These are phyloP conservation scores for Diadema setosum DNA, from an alignment of 35 echinoderm and acorn worm species.

Conservation along the genomic window DNA sequence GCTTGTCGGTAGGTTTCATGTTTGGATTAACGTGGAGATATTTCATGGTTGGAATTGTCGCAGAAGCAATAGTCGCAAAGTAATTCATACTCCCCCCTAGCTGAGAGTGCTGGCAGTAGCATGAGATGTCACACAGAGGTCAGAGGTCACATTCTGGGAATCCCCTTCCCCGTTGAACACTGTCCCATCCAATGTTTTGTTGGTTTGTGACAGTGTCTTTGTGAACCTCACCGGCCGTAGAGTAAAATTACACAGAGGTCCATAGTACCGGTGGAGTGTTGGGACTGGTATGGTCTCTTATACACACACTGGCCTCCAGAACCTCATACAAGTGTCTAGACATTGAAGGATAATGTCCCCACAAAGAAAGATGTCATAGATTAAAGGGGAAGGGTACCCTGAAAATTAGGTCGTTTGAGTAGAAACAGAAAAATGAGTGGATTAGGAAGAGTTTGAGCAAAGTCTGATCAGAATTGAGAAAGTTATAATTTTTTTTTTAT, in stretches of 20 bases:
- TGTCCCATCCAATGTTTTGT: constrained; percentile 11
- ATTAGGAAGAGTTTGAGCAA: no score
- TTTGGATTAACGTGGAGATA: no score
- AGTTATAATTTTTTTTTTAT: neutral
- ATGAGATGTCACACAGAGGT: neutral
- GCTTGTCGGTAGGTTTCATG: no score
- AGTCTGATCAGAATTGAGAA: no score
- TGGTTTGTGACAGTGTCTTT: constrained; percentile 1
- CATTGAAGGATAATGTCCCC: no score
- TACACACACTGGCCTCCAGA: neutral
- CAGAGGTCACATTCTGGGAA: constrained; percentile 1
- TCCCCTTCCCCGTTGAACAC: neutral
- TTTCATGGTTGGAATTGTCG: no score
- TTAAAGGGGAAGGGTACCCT: no score
- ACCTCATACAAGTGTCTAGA: neutral
- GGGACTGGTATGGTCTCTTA: neutral
- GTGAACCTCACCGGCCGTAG: constrained; percentile 9
- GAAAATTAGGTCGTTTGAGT: no score
- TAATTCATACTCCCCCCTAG: neutral
- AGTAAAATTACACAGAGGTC: constrained; percentile 3
- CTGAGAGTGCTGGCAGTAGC: neutral
- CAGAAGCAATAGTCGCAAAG: no score
- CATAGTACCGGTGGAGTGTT: constrained; percentile 11
- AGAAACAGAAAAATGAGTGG: no score
- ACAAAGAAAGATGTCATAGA: no score